Evolutionary conservation across 2,797 vertebrate species (phyloP).

Genomic region (Chelon auratus): DNA sequence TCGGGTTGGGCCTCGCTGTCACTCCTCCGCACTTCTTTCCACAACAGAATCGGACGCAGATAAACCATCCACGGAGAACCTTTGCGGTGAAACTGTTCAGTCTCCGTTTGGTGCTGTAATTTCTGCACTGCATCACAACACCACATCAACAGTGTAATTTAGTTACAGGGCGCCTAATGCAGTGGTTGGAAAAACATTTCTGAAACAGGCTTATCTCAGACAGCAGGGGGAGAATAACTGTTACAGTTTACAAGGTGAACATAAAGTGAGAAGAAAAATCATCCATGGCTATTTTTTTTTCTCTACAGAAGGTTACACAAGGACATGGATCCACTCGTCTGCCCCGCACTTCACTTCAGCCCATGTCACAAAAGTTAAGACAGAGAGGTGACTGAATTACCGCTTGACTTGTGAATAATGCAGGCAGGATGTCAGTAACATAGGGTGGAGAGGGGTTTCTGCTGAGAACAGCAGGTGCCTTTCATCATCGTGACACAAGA

Average conservation of each 20-base stretch:
- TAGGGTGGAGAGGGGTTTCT: constrained; percentile 67
- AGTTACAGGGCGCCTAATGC: constrained; percentile 29
- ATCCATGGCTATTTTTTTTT: constrained; percentile 4
- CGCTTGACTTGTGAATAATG: constrained; percentile 75
- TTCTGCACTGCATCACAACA: constrained; percentile 27
- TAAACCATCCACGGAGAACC: constrained; percentile 4
- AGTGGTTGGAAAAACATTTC: constrained; percentile 27
- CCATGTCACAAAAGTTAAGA: constrained; percentile 49
- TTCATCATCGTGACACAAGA: constrained; percentile 75
- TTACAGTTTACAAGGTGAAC: constrained; percentile 51
- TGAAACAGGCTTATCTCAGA: constrained; percentile 26
- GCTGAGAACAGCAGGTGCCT: constrained; percentile 81
- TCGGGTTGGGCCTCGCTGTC: constrained; percentile 5
- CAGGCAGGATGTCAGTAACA: constrained; percentile 72
- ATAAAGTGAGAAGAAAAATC: constrained; percentile 38
- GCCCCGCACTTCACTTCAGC: constrained; percentile 46
- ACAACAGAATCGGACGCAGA: constrained; percentile 4
- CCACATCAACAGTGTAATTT: constrained; percentile 33
- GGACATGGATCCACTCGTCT: constrained; percentile 22
- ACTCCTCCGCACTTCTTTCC: background rate
- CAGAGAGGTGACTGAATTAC: constrained; percentile 60
- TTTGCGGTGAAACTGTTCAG: background rate
- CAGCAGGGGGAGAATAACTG: constrained; percentile 26
- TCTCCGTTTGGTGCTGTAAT: constrained; percentile 4
- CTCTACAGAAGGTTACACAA: constrained; percentile 22